Percentiles rank a stretch among this genome's conserved stretches.
Conservation (phyloP, 2,888 invertebrate species). For the Trachelus stipa region DNA sequence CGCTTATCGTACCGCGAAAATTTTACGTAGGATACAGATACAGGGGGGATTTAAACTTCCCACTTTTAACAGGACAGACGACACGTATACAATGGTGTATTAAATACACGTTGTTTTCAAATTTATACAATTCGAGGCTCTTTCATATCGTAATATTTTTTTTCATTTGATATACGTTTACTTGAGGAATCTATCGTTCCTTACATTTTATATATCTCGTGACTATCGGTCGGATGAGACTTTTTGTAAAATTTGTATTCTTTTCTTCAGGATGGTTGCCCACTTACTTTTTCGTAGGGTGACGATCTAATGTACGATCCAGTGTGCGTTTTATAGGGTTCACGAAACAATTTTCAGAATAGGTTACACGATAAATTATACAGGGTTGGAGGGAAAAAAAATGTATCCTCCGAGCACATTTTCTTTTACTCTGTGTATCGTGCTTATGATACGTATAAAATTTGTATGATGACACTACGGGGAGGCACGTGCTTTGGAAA, state of each 20-base stretch:
- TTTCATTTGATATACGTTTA: neutral
- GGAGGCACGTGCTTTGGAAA: neutral
- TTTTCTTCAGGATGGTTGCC: neutral
- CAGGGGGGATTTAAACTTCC: neutral
- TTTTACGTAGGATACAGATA: neutral
- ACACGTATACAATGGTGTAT: neutral
- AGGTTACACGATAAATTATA: slow-evolving; percentile 45
- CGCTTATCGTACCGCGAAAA: slow-evolving; percentile 32
- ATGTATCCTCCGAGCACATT: slow-evolving; percentile 42
- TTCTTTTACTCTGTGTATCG: slow-evolving; percentile 37
- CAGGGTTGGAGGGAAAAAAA: slow-evolving; percentile 25
- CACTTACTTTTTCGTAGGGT: neutral
- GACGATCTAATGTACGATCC: neutral
- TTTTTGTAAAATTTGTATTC: neutral
- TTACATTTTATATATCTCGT: neutral
- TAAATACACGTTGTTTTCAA: neutral
- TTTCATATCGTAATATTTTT: neutral
- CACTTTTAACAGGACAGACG: neutral
- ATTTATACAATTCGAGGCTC: neutral
- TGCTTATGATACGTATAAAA: slow-evolving; percentile 42
- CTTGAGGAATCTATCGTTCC: neutral
- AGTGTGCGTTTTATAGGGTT: slow-evolving; percentile 38
- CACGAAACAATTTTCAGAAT: slow-evolving; percentile 49
- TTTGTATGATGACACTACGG: neutral
- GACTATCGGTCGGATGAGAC: neutral